Base-by-base conservation (phyloP, 35 echinoderm and acorn worm genomes). In the Strongylocentrotus purpuratus region DNA sequence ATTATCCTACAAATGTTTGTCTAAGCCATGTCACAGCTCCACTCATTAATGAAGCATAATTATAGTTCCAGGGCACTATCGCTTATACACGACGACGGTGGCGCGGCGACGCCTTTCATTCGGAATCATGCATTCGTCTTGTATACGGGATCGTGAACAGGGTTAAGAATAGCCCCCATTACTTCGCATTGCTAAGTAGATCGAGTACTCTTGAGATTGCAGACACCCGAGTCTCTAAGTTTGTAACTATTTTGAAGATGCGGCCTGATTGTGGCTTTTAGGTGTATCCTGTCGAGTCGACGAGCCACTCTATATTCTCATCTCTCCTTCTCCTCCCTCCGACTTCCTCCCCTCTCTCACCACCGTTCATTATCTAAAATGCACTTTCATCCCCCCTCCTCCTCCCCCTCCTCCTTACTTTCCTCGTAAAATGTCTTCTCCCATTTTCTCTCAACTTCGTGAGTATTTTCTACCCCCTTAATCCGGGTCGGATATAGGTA, bases 401-500 rank as follows among this genome's bases (percentile, higher is more conserved):
- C 33, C 87, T 41, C 87, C 32, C 32, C 87, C 32, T 28, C 87
- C 87, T 17, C 87, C 87, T 31, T 15, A 13, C 0, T 28, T 41
- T 45, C 87, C 87, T 46, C 0, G 22, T 88, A 89, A 89, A 33
- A 31, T 18, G 65, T 78, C 65, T 28, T 78, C 65, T 28, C 7
- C 65, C 25, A 22, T 78, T 78, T 78, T n/a, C 22, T n/a, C 7
- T 7, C 25, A 78, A 55, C 11, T n/a, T 28, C 65, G 20, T 78
- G 65, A 78, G 65, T 78, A 78, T 78, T 78, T 78, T 78, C 22
- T 78, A 78, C 65, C 22, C 65, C 33, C 45, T 46, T 41, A 89
- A 89, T 89, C 87, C 87, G 33, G 33, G 6, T 45, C 87, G 87
- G 87, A 89, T 45, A 46, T 89, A 31, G 33, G 87, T 89, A 89